phyloP scores from a whole-genome alignment of 2,888 invertebrate species.

The Julus scanicus region DNA sequence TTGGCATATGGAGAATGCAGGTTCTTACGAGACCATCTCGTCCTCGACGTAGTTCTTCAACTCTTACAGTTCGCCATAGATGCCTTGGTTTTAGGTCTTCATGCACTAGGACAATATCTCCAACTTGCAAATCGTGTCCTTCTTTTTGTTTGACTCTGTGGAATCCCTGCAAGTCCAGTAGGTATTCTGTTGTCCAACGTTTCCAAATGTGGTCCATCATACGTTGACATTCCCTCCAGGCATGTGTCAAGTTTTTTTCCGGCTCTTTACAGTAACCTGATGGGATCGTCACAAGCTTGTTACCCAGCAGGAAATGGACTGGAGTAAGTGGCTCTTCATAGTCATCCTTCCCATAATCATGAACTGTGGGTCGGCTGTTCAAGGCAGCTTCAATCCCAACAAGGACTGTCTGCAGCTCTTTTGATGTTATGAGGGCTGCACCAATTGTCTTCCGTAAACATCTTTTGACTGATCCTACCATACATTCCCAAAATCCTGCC shows the following conservation, averaged over 20 bases:
- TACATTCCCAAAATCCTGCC: background rate
- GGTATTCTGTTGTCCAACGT: background rate
- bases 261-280: background rate
- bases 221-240: background rate
- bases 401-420: background rate
- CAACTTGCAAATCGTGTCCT: background rate
- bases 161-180: background rate
- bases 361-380: background rate
- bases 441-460: background rate
- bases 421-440: background rate
- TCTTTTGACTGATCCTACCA: background rate
- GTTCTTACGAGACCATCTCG: constrained; percentile 31
- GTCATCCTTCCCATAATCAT: background rate
- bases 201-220: background rate
- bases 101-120: background rate
- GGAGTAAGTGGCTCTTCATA: background rate
- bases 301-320: background rate
- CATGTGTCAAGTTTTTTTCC: background rate
- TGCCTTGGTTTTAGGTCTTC: background rate
- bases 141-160: background rate
- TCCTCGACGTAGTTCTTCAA: background rate
- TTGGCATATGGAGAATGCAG: background rate
- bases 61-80: background rate
- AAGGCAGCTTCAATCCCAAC: background rate
- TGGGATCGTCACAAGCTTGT: background rate